Evolutionary conservation across 2,797 vertebrate genomes (phyloP), one percentile per base, ranked within the genome.

Genomic region (Pteropus rufus): DNA sequence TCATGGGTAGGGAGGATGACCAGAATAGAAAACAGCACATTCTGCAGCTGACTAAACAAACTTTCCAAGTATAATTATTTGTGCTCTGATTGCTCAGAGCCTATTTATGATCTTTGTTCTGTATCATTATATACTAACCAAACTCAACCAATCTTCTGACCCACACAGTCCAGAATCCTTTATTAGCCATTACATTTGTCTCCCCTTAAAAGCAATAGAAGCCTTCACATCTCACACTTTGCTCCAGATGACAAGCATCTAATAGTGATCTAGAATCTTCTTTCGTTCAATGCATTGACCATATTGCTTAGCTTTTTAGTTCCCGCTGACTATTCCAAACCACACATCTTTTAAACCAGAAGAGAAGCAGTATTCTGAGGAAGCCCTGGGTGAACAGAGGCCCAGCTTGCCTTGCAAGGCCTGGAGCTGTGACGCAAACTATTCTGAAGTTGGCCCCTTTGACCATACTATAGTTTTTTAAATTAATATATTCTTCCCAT

Each of bases 21-120:
- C 95, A 98, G 97, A 98, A 96, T 96, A 96, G 97, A 41, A 86
- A 73, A 83, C 29, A 85, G 67, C 72, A 46, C 14, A 64, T 82
- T 75, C 36, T 94, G 92, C 65, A 86, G 84, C 89, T 91, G 97
- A 98, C 95, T 95, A 94, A 97, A 93, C 88, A 96, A 96, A 85
- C 83, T 89, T 85, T 82, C 73, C 69, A 31, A 41, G 87, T 88
- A 21, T 81, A 9, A 10, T 87, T 92, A 92, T 44, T 56, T 77
- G 19, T 73, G 81, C 72, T 90, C 86, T 84, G 83, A 95, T 93
- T 96, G 70, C 89, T 93, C 75, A 44, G 67, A 85, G 23, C 81
- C 79, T 94, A 39, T 75, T 76, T 84, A 93, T 62, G 77, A 46
- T 67, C n/a, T 86, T 46, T 80, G 80, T 72, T 95, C 79, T 89